These are phyloP conservation scores for Aleiodes leptofemur DNA, from an alignment of 2,888 invertebrate species.

Conservation along the genomic window DNA sequence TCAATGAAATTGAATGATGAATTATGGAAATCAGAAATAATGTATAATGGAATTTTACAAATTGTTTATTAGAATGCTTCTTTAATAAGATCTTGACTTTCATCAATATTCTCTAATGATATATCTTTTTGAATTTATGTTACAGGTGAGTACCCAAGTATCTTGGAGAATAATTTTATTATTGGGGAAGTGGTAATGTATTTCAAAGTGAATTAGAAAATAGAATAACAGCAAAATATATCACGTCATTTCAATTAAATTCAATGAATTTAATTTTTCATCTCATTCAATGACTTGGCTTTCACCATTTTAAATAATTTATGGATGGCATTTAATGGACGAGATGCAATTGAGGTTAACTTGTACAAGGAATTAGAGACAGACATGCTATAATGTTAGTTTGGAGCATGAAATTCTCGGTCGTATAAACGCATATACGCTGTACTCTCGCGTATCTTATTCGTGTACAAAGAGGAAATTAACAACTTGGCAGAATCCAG, in stretches of 20 bases:
- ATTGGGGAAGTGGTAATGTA: constrained; percentile 33
- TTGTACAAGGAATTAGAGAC: constrained; percentile 40
- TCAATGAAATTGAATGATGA: no score
- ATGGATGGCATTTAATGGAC: constrained; percentile 29
- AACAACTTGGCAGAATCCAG: constrained; percentile 50
- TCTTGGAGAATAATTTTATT: constrained; percentile 6
- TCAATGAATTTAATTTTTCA: constrained; percentile 3
- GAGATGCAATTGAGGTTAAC: constrained; percentile 43
- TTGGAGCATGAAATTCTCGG: constrained; percentile 34
- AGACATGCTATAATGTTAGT: constrained; percentile 35
- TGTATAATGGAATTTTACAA: no score
- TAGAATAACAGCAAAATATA: constrained; percentile 10
- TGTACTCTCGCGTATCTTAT: constrained; percentile 25
- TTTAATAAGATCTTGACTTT: neutral
- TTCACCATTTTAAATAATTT: constrained; percentile 33
- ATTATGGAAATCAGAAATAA: no score
- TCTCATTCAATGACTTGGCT: constrained; percentile 27
- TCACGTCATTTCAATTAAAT: constrained; percentile 35
- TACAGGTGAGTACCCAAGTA: constrained; percentile 61
- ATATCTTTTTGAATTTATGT: constrained; percentile 49
- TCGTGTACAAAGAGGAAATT: constrained; percentile 44
- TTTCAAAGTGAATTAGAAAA: constrained; percentile 9
- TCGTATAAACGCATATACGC: neutral
- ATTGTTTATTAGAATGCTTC: neutral
- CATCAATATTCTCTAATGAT: constrained; percentile 1